Evolutionary conservation across 2,113 vertebrate genomes (phyloP), one percentile per base, ranked within the genome.

Genomic region (Chaenogobius annularis): DNA sequence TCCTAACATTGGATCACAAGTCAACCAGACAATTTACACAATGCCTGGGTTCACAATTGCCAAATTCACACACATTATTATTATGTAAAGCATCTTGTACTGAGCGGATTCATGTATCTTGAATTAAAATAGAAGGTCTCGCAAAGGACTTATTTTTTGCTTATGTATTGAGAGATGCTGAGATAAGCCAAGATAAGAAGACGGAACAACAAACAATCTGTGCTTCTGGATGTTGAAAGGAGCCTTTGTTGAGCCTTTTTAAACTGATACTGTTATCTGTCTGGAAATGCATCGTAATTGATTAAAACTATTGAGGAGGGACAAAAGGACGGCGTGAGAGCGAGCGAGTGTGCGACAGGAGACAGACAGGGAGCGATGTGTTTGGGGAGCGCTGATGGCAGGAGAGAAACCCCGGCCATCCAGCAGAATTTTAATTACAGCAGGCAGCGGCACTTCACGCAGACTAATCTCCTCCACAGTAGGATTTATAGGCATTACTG

Each of bases 341-440:
- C 54, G 68, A 61, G 80, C 35, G 73, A 75, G 81, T 47, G 61
- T 37, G 61, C 35, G 61, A 63, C 61, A 40, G 35, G 15, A 83
- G 79, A 82, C 81, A 74, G 81, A 69, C 58, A 68, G 79, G 10
- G 23, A 83, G 77, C 52, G 78, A 88, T 86, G 80, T 87, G 80
- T 87, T 88, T 76, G 74, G 75, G n/a, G 70, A 69, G 79, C 78
- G 79, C 83, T 61, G 79, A 79, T 79, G 80, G 83, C 72, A 74
- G 68, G 74, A 87, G 81, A 76, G 59, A 63, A 86, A 68, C 83
- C 47, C 81, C 68, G 84, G 77, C 84, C 80, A 85, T 87, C 84
- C 85, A 78, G 90, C 86, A 83, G 85, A 86, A 89, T 90, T 88
- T 92, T 91, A 92, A 92, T 92, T 90, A 91, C 82, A 85, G 87